Conservation (phyloP, 2,888 invertebrate genomes). For the Panopea generosa region DNA sequence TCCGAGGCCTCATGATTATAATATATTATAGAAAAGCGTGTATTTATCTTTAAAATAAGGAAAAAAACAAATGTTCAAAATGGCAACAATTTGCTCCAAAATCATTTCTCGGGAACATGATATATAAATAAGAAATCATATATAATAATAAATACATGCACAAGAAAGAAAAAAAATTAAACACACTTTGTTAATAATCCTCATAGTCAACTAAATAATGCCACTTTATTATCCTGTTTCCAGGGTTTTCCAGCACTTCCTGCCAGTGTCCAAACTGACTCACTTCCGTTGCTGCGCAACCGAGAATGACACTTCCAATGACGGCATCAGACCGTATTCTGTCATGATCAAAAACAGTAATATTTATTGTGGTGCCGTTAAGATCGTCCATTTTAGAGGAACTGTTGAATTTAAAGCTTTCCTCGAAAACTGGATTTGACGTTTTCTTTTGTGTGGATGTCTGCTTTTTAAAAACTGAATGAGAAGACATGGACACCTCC, state of each 20-base stretch:
- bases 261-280: slow-evolving; percentile 84
- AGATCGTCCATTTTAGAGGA: slow-evolving; percentile 82
- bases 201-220: slow-evolving; percentile 80
- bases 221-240: slow-evolving; percentile 80
- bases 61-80: too few relatives aligned
- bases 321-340: slow-evolving; percentile 84
- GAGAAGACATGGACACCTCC: slow-evolving; percentile 81
- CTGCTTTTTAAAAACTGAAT: slow-evolving; percentile 78
- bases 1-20: too few relatives aligned
- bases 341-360: slow-evolving; percentile 81
- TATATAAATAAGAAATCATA: too few relatives aligned
- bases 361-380: slow-evolving; percentile 82
- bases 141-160: too few relatives aligned
- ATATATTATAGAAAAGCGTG: too few relatives aligned
- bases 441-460: slow-evolving; percentile 75
- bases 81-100: too few relatives aligned
- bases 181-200: too few relatives aligned
- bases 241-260: slow-evolving; percentile 82
- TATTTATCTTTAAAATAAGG: too few relatives aligned
- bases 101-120: too few relatives aligned
- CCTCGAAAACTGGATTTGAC: slow-evolving; percentile 74
- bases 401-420: slow-evolving; percentile 76
- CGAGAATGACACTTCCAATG: slow-evolving; percentile 83
- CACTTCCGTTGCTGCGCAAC: slow-evolving; percentile 83
- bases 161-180: too few relatives aligned